A percentile compares a stretch with the other conserved stretches of the same genome.
phyloP scores from a whole-genome alignment of 2,797 vertebrate species.

The Sciurus carolinensis region DNA sequence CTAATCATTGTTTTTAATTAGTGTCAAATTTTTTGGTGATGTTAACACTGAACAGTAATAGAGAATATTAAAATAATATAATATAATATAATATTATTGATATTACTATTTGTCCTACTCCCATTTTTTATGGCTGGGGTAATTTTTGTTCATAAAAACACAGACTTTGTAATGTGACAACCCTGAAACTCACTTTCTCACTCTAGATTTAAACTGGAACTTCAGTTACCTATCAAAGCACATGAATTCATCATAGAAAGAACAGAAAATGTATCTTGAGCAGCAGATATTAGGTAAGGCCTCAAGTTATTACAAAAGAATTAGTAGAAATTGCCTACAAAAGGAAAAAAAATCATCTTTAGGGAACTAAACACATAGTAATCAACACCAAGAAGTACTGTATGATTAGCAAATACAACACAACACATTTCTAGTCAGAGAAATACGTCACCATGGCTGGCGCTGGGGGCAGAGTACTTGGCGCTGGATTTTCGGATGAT shows the following conservation, averaged over 20 bases:
- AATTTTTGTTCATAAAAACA: conserved; percentile 57
- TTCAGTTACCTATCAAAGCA: conserved; percentile 1
- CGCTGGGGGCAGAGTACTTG: conserved; percentile 99
- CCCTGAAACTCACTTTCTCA: neutral
- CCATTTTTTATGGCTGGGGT: neutral
- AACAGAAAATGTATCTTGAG: conserved; percentile 7
- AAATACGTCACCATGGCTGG: conserved; percentile 96
- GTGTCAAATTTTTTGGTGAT: conserved; percentile 18
- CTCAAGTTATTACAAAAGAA: conserved; percentile 58
- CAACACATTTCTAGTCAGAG: conserved; percentile 56
- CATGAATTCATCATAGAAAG: neutral
- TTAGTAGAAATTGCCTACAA: neutral
- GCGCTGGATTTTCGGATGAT: conserved; percentile 99
- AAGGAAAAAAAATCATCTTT: conserved; percentile 2
- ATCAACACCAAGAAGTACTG: neutral
- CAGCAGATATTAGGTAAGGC: conserved; percentile 31
- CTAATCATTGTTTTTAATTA: conserved; percentile 16
- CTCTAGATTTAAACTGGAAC: neutral
- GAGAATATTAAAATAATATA: neutral
- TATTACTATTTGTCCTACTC: conserved; percentile 1
- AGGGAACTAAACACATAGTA: neutral
- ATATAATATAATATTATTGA: neutral
- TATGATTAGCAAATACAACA: conserved; percentile 23
- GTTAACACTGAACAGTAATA: neutral
- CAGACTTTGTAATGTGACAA: conserved; percentile 29